phyloP scores from a whole-genome alignment of 2,797 vertebrate species.

The Xerus rutilus region DNA sequence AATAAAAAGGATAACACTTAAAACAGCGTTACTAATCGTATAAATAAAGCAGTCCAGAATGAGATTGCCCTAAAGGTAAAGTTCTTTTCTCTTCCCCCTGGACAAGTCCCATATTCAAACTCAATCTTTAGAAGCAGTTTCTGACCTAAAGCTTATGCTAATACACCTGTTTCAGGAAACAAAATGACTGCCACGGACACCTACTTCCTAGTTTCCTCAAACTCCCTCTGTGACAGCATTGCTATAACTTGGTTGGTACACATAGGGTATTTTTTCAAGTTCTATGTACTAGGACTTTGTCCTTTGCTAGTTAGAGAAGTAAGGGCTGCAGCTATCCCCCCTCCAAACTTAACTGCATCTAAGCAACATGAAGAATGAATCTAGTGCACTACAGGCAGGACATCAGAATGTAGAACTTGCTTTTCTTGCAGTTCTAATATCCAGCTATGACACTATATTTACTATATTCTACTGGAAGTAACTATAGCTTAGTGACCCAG shows the following conservation, averaged over 20 bases:
- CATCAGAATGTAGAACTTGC: not conserved
- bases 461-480: not conserved
- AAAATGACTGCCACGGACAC: not conserved
- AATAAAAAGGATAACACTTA: slow-evolving; percentile 80
- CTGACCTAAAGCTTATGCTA: slow-evolving; percentile 65
- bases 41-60: slow-evolving; percentile 84
- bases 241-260: not conserved
- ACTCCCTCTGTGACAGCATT: not conserved
- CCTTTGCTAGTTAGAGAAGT: slow-evolving; percentile 18
- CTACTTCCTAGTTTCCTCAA: not conserved
- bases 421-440: not conserved
- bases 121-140: slow-evolving; percentile 76
- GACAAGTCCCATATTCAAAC: slow-evolving; percentile 69
- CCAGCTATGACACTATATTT: not conserved
- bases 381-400: not conserved
- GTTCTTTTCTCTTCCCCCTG: slow-evolving; percentile 51
- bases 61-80: slow-evolving; percentile 70
- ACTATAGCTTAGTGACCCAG: slow-evolving; percentile 54
- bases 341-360: not conserved
- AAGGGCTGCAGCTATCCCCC: not conserved
- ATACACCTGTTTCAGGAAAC: slow-evolving; percentile 60
- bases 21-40: slow-evolving; percentile 84
- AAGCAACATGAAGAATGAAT: not conserved
- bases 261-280: not conserved
- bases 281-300: not conserved